phyloP scores from a whole-genome alignment of 1,140 invertebrate species.

The Lithobius niger region DNA sequence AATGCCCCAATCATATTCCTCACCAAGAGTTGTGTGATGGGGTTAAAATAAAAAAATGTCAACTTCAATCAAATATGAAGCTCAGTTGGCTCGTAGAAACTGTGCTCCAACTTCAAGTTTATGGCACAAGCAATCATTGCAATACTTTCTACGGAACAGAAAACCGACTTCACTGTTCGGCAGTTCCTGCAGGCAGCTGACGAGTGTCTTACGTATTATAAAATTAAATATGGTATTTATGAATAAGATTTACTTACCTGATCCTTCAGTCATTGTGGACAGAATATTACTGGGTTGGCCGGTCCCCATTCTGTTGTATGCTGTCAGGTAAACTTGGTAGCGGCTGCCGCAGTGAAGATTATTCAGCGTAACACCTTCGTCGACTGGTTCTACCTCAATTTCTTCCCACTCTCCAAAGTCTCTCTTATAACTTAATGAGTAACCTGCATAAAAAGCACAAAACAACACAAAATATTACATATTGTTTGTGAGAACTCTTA shows the following conservation, averaged over 20 bases:
- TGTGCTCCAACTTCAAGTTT: no score
- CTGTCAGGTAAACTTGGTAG: constrained; percentile 81
- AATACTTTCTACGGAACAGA: background rate
- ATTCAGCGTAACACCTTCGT: constrained; percentile 62
- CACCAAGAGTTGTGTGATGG: no score
- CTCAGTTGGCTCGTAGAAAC: no score
- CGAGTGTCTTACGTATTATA: background rate
- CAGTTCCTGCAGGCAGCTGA: background rate
- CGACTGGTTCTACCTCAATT: constrained; percentile 28
- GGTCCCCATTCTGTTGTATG: constrained; percentile 54
- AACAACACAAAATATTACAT: no score
- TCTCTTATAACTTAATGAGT: constrained; percentile 80
- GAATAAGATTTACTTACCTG: constrained; percentile 34
- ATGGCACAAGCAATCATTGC: no score
- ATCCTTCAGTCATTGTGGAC: constrained; percentile 42
- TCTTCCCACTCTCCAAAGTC: constrained; percentile 82
- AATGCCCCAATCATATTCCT: no score
- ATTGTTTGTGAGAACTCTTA: no score
- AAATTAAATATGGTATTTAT: background rate
- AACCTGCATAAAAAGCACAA: no score
- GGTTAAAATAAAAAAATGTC: no score
- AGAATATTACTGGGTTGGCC: constrained; percentile 34
- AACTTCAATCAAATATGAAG: no score
- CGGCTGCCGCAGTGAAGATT: constrained; percentile 76
- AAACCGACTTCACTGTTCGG: background rate